Base-by-base conservation (phyloP, 1,140 invertebrate genomes). In the Acromyrmex echinatior region DNA sequence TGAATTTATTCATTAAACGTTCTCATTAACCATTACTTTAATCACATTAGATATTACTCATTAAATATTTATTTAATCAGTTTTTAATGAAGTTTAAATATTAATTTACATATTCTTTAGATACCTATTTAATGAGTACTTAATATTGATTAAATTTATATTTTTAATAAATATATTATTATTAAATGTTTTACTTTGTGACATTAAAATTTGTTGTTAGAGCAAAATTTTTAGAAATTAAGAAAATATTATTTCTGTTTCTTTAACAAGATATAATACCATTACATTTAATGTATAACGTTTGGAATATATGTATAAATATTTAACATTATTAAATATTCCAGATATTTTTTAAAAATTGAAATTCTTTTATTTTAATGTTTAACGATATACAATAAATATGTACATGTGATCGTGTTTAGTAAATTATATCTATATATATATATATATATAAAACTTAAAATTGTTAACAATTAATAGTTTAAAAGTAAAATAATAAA, bases 101-200 rank as follows among this genome's bases (percentile, higher is more conserved):
- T 9, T 31, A 1, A 63, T 31, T 63, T 28, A 18, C 7, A n/a
- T 66, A 35, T 7, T 66, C 1, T 12, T 66, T 66, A 35, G 10
- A 65, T 35, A 35, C 18, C 35, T 66, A 66, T n/a, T 66, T 66
- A 35, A 66, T 65, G 1, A 35, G 63, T 66, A 66, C 35, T 63
- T 35, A 35, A 66, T 65, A 65, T n/a, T 31, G 3, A 66, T 66
- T 35, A 66, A 66, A 35, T 35, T 35, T n/a, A n/a, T 56, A 66
- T n/a, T 66, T 35, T n/a, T 66, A 35, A 66, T 66, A 18, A 35
- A 6, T 31, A 35, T 35, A 65, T 65, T 31, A 65, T 16, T 31
- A 39, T 39, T 0, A 18, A 63, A 63, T 14, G 28, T 10, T 63
- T 65, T 65, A 65, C 0, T 3, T 65, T 35, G 62, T 4, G 2